phyloP scores from a whole-genome alignment of 2,113 vertebrate genomes.

The Maccullochella peelii region DNA sequence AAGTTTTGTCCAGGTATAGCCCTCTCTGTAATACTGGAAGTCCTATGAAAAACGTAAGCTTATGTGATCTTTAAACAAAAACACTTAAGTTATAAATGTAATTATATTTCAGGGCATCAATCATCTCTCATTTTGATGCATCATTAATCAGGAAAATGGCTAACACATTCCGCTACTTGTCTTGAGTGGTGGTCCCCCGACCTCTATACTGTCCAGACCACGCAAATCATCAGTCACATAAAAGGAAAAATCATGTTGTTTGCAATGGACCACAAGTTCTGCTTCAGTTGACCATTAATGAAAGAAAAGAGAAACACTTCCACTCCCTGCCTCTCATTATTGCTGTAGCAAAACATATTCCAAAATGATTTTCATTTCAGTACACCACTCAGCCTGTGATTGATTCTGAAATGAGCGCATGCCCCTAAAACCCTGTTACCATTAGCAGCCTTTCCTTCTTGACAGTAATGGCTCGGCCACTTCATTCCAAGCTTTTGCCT shows the following conservation, averaged over 20 bases:
- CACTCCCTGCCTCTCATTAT: constrained; percentile 52
- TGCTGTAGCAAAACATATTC: constrained; percentile 70
- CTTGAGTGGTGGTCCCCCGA: constrained; percentile 48
- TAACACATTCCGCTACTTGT: constrained; percentile 77
- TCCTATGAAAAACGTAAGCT: constrained; percentile 47
- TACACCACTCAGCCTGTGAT: constrained; percentile 59
- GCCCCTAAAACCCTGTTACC: constrained; percentile 59
- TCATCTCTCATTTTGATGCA: constrained; percentile 77
- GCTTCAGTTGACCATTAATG: constrained; percentile 68
- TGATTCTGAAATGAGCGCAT: constrained; percentile 77
- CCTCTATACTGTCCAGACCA: constrained; percentile 61
- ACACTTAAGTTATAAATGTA: constrained; percentile 66
- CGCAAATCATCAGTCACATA: constrained; percentile 65
- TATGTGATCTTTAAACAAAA: constrained; percentile 71
- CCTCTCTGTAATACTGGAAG: constrained; percentile 25
- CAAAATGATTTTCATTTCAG: constrained; percentile 74
- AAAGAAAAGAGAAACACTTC: constrained; percentile 45
- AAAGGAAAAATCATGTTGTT: constrained; percentile 67
- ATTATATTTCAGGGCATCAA: constrained; percentile 75
- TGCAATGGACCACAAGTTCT: constrained; percentile 64
- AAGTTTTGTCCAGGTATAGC: constrained; percentile 14
- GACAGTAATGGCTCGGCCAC: constrained; percentile 77
- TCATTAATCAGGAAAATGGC: constrained; percentile 81
- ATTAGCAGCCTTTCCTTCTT: constrained; percentile 68
- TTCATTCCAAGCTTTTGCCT: constrained; percentile 64